Evolutionary conservation across 2,113 vertebrate genomes (phyloP), one percentile per base, ranked within the genome.

Genomic region (Tachysurus fulvidraco): DNA sequence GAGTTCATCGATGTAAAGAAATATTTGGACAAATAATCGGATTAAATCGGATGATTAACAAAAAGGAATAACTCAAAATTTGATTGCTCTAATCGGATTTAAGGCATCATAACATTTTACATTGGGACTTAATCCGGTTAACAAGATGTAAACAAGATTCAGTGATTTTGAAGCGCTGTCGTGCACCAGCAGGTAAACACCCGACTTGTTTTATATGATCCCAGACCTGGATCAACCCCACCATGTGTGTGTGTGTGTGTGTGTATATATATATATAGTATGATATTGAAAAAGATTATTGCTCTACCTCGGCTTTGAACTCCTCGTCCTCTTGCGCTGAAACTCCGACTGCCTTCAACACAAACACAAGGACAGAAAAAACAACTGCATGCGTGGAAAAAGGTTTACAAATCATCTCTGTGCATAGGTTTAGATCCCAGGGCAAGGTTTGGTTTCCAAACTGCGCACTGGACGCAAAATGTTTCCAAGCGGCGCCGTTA

Each of bases 271-370:
- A 36, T 36, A 36, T 78, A 9, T 55, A 1, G 17, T 52, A 52
- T n/a, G 5, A 54, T 52, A 54, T 54, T 28, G 2, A 44, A 3
- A 9, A 19, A 17, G 1, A 50, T 1, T 1, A 8, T 10, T 71
- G 7, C 12, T 67, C 11, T 91, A 95, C 95, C 95, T 96, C 94
- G 0, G 93, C 91, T 67, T 86, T 94, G 88, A 95, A 90, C 46
- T 30, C 50, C 0, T 94, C 94, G 1, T 94, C 94, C 0, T 94
- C 93, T 73, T 92, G 90, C 2, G 89, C 91, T 5, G 85, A 85
- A 14, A 88, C 85, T 1, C 83, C 74, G n/a, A 44, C 83, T 0
- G 81, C 6, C 89, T 86, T 86, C 89, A 81, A 12, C 81, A 81
- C 59, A 62, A 85, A 3, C 81, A 90, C 21, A 17, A 85, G 21